Evolutionary conservation across 1,140 invertebrate genomes (phyloP).

Genomic region (Whitmania pigra): DNA sequence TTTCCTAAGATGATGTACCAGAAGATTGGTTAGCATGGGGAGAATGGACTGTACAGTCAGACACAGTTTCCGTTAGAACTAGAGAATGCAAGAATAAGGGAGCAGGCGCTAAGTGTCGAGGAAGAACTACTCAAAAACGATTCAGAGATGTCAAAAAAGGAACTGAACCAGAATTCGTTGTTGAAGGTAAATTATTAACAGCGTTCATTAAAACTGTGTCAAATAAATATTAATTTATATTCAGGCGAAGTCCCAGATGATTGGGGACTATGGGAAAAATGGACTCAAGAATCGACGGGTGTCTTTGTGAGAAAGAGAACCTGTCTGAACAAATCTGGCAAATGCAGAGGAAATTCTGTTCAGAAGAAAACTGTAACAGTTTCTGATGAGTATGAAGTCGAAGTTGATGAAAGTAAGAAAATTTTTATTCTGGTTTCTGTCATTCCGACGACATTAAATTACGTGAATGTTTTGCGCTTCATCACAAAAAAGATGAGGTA

Average conservation of each 20-base stretch:
- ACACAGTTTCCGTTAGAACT: not conserved
- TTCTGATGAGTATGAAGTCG: not conserved
- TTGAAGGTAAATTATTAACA: too few relatives aligned
- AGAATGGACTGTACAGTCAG: not conserved
- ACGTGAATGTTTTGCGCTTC: not conserved
- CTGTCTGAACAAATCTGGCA: not conserved
- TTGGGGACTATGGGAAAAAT: not conserved
- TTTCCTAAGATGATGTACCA: not conserved
- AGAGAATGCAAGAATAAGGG: constrained; percentile 5
- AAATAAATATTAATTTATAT: not conserved
- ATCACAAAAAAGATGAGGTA: not conserved
- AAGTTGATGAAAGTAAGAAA: not conserved
- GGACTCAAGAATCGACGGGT: not conserved
- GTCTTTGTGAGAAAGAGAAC: not conserved
- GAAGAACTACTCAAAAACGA: constrained; percentile 3
- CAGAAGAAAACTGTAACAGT: not conserved
- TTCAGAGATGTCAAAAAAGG: not conserved
- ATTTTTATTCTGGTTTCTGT: too few relatives aligned
- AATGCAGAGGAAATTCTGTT: not conserved
- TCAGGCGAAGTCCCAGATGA: not conserved
- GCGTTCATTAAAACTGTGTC: too few relatives aligned
- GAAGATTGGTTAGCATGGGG: constrained; percentile 4
- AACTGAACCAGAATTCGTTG: not conserved
- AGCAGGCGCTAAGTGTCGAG: not conserved
- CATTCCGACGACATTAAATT: not conserved